These are phyloP conservation scores for Catharus ustulatus DNA, from an alignment of 2,797 vertebrate species.

Conservation along the genomic window DNA sequence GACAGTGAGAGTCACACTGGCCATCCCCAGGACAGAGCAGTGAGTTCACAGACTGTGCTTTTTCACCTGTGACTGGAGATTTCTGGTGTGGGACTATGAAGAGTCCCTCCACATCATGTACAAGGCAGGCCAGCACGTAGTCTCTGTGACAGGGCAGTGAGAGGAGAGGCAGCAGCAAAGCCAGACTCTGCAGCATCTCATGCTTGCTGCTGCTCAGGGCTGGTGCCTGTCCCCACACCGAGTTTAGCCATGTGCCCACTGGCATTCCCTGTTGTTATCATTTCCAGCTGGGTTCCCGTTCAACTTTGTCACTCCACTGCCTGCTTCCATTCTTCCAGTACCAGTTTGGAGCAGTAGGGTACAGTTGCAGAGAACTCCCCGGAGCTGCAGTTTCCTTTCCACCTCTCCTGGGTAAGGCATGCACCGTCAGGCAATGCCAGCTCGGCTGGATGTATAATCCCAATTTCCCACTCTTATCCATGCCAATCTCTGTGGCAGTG, in stretches of 20 bases:
- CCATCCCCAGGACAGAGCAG: not conserved
- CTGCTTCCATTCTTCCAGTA: not conserved
- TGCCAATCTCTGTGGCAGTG: not conserved
- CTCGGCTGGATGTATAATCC: not conserved
- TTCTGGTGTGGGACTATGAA: not conserved
- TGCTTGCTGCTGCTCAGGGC: not conserved
- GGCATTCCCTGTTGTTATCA: not conserved
- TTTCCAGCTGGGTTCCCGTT: not conserved
- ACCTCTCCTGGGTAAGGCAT: not conserved
- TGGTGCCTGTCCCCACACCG: not conserved
- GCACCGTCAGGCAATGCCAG: no score
- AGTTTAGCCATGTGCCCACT: not conserved
- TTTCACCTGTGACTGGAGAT: not conserved
- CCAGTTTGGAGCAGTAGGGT: not conserved
- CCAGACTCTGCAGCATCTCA: not conserved
- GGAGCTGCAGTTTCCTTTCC: not conserved
- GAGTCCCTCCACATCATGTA: not conserved
- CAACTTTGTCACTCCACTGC: not conserved
- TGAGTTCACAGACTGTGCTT: not conserved
- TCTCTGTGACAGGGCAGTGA: not conserved
- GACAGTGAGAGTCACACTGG: not conserved
- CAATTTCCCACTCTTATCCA: accelerated
- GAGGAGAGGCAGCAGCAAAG: not conserved
- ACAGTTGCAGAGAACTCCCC: not conserved
- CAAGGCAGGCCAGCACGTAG: not conserved